Evolutionary conservation across 2,113 vertebrate species (phyloP), one percentile per base, ranked within the genome.

Genomic region (Raja brachyura): DNA sequence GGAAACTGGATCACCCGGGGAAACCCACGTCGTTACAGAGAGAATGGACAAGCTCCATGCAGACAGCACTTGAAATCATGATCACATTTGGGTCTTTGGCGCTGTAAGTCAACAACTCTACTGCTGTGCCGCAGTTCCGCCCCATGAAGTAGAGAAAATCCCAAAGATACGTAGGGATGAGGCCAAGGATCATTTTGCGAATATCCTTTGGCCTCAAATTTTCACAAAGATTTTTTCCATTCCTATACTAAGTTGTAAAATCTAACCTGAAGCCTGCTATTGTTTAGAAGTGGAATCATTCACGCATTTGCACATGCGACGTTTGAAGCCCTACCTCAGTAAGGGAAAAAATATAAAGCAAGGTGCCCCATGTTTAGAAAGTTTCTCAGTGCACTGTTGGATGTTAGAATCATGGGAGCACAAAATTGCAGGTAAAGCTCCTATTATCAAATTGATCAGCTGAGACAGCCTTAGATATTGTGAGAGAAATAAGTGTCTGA

Each of bases 401-500:
- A 13, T 86, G 56, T 31, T 86, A 16, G 48, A 5, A 10, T 61
- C 25, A 86, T 61, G 13, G 83, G 13, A 61, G 4, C 56, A 86
- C 10, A 22, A 86, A 25, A 61, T 86, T 61, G 5, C 56, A 13
- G 56, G 48, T 31, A 86, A 86, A 86, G n/a, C 11, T 16, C 28
- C 56, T 2, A 6, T 61, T 59, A 59, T 61, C 14, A 11, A n/a
- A 86, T 61, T 0, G 13, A n/a, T 86, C 81, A 86, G 28, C 14
- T n/a, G 56, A 63, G 5, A 7, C 39, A 56, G 56, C 83, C 61
- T 86, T 61, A 86, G 83, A 86, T 28, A 61, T 61, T 31, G 56
- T n/a, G 56, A 86, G 22, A 85, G 83, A 85, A 85, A 85, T 77
- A 56, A 83, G 25, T n/a, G 25, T 61, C n/a, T 86, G 56, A 61